Percentiles rank a stretch among this genome's conserved stretches.
These are phyloP conservation scores for Nomada fabriciana DNA, from an alignment of 2,888 invertebrate genomes.

Conservation along the genomic window DNA sequence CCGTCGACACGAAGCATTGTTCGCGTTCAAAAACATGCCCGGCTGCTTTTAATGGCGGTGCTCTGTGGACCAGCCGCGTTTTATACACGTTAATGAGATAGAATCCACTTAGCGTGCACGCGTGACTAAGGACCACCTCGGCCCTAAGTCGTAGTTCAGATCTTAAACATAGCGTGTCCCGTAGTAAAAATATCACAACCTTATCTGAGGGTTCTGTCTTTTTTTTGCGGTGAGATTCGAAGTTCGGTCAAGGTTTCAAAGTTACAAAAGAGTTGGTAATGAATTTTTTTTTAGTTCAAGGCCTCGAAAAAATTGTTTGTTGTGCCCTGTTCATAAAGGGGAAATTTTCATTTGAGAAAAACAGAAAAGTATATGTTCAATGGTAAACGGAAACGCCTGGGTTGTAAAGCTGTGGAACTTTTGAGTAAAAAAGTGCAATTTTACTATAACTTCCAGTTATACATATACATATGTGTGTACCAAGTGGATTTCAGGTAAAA, in stretches of 20 bases:
- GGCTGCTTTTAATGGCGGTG: slow-evolving; percentile 44
- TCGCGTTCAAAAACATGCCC: slow-evolving; percentile 8
- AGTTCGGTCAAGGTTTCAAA: not conserved
- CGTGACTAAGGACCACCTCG: slow-evolving; percentile 77
- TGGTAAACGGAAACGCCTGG: too few species aligned
- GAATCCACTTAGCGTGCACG: slow-evolving; percentile 79
- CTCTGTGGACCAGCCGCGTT: slow-evolving; percentile 49
- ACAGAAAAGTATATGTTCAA: too few species aligned
- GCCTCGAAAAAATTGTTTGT: too few species aligned
- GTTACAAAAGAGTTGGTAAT: not conserved
- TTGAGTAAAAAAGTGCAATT: too few species aligned
- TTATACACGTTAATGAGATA: slow-evolving; percentile 77
- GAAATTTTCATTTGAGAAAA: too few species aligned
- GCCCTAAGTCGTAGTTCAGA: slow-evolving; percentile 66
- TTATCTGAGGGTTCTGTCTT: slow-evolving; percentile 10
- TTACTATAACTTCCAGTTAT: too few species aligned
- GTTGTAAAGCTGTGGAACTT: too few species aligned
- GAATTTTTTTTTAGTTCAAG: too few species aligned
- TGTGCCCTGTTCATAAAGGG: too few species aligned
- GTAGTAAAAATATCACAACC: slow-evolving; percentile 24
- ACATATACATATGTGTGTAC: too few species aligned
- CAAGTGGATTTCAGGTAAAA: too few species aligned
- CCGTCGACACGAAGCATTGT: slow-evolving; percentile 54
- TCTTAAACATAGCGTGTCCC: slow-evolving; percentile 65
- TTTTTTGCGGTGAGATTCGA: not conserved